Base-by-base conservation (phyloP, 2,113 vertebrate species). In the Patagioenas fasciata region DNA sequence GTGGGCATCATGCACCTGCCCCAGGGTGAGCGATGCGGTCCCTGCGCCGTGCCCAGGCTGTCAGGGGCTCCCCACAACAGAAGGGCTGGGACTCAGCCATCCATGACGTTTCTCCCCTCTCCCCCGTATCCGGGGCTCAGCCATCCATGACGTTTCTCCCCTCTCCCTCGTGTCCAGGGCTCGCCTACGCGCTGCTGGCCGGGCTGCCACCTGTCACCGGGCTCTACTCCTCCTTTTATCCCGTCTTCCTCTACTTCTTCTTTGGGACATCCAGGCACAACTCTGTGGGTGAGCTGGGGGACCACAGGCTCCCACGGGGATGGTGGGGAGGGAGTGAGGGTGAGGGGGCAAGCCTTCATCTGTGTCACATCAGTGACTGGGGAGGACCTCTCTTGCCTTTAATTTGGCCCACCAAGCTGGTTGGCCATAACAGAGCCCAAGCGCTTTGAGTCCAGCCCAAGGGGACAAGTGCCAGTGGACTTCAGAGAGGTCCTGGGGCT, bases 1-100 rank as follows among this genome's bases (percentile, higher is more conserved):
- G 98, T 99, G 91, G 99, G 98, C 90, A 99, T 99, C 97, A 99
- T 99, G 98, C 99, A 99, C 95, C 98, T 99, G 66, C 99, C 99
- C 12, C 99, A 99, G 95, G 99, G 99, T 99, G 97, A 98, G 97
- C 5, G 10, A 40, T 24, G 24, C 20, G 21, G 31, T 42, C 42
- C 18, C 28, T 44, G 42, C 7, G 42, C 42, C 42, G 42, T 44
- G 42, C 42, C 47, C 42, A n/a, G 51, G 25, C 51, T 83, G 48
- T 29, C 1, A 1, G 38, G 31, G 56, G 5, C 7, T 71, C 29
- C 50, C 54, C 3, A 1, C 8, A 21, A 13, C 18, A 4, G 10
- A 44, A 19, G 23, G 15, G 13, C 15, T 25, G 14, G 17, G 50
- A 14, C 3, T 62, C 7, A 0, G 26, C 28, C 19, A 7, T 23